A percentile compares a stretch with the other conserved stretches of the same genome.
Conservation (phyloP, 2,888 invertebrate genomes). For the Caenorhabditis macrosperma region DNA sequence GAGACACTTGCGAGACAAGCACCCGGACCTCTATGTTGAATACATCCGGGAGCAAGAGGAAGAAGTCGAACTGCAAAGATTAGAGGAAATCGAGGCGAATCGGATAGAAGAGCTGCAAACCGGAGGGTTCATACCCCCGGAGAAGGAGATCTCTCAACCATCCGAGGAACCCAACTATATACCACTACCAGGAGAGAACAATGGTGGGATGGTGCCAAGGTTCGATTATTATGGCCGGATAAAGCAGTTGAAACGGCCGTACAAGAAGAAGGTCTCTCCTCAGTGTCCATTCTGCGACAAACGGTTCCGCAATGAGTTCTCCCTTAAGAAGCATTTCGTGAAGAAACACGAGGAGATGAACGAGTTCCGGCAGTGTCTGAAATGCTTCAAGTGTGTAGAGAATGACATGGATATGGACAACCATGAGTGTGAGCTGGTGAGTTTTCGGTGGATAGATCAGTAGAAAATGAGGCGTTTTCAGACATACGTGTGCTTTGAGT, state of each 20-base stretch:
- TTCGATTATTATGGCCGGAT: slow-evolving; percentile 75
- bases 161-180: slow-evolving; percentile 67
- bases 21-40: slow-evolving; percentile 73
- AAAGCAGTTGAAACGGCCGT: slow-evolving; percentile 70
- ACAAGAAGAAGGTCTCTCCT: slow-evolving; percentile 77
- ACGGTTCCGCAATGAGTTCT: slow-evolving; percentile 79
- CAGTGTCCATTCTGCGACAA: slow-evolving; percentile 81
- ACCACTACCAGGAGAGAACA: slow-evolving; percentile 78
- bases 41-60: slow-evolving; percentile 73
- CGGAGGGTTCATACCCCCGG: slow-evolving; percentile 80
- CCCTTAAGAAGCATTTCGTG: slow-evolving; percentile 76
- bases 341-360: slow-evolving; percentile 75
- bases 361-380: slow-evolving; percentile 78
- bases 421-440: slow-evolving; percentile 78
- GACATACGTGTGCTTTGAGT: slow-evolving; percentile 79
- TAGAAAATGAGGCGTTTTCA: slow-evolving; percentile 44
- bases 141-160: slow-evolving; percentile 69
- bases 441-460: background rate
- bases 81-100: slow-evolving; percentile 76
- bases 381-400: slow-evolving; percentile 77
- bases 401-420: slow-evolving; percentile 69
- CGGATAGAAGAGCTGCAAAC: slow-evolving; percentile 76
- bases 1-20: slow-evolving; percentile 77
- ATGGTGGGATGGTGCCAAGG: slow-evolving; percentile 73
- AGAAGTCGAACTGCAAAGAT: slow-evolving; percentile 50